A percentile compares a stretch with the other conserved stretches of the same genome.
Evolutionary conservation across 2,888 invertebrate species (phyloP).

Genomic region (Eremobia ochroleuca): DNA sequence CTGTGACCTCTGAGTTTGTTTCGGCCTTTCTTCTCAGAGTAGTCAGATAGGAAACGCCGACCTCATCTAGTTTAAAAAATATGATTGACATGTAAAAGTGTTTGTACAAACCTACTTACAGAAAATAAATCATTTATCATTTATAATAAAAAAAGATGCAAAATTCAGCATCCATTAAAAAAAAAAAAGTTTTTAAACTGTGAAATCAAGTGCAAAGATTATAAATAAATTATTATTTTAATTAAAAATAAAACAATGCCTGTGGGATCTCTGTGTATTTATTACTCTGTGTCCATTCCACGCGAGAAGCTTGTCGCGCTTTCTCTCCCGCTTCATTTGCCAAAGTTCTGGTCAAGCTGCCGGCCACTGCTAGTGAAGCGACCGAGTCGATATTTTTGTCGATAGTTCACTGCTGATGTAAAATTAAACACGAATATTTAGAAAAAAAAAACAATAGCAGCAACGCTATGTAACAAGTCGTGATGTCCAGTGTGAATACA

Average conservation of each 20-base stretch:
- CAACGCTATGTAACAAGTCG: neutral
- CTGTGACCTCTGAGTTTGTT: too few relatives aligned
- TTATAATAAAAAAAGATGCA: too few relatives aligned
- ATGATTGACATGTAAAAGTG: too few relatives aligned
- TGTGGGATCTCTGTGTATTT: constrained; percentile 57
- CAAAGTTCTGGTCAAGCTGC: constrained; percentile 86
- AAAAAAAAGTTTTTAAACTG: neutral
- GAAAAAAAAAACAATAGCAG: neutral
- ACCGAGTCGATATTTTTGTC: constrained; percentile 44
- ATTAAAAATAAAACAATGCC: too few relatives aligned
- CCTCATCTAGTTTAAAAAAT: too few relatives aligned
- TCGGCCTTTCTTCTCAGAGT: too few relatives aligned
- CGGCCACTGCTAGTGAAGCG: constrained; percentile 64
- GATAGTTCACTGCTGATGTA: neutral
- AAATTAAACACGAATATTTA: neutral
- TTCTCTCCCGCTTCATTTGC: constrained; percentile 86
- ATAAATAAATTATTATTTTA: too few relatives aligned
- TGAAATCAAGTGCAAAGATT: neutral
- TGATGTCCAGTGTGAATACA: neutral
- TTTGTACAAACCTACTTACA: too few relatives aligned
- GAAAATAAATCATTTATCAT: too few relatives aligned
- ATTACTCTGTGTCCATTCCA: constrained; percentile 74
- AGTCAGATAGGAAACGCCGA: too few relatives aligned
- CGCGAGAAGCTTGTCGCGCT: constrained; percentile 77
- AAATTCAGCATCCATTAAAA: neutral